Evolutionary conservation across 2,888 invertebrate species (phyloP), one percentile per base, ranked within the genome.

Genomic region (Polyommatus icarus): DNA sequence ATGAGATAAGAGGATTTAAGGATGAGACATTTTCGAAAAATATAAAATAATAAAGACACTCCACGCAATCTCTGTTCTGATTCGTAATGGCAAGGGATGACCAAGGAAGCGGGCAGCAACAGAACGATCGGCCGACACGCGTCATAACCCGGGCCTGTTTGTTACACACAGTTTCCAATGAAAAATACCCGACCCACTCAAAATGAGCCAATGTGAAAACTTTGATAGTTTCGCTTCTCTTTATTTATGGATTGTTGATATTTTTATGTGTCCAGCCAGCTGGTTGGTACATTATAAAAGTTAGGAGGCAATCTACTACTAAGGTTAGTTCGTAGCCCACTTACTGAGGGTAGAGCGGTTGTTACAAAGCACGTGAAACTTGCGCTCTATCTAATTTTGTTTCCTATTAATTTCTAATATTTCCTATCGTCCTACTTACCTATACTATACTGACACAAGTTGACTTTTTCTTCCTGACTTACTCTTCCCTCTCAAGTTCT

Each of bases 41-140:
- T 32, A 12, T 3, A 71, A n/a, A 50, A 73, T n/a, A 12, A 46
- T 32, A 46, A 10, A 50, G 10, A 24, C 6, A 24, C 29, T 75
- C 85, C 72, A 86, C 59, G 67, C 24, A 29, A 73, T 79, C 46
- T 32, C 57, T 82, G 82, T 84, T 79, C 82, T 50, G 72, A 61
- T 83, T 84, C 54, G 73, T 67, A 67, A 67, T 67, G 29, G 67
- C 67, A 67, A 77, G 88, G 87, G 87, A 87, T 86, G 87, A 80
- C 79, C 83, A 91, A 91, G 93, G 93, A 93, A 93, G 90, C 86
- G 92, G 93, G 89, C 91, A 91, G 84, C 86, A 83, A 93, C 92
- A 92, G 92, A 91, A 90, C 90, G 89, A 88, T 79, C 84, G 82
- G 83, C 85, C 88, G 92, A 89, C 90, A 93, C 93, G 93, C 93